Evolutionary conservation across 1,140 invertebrate genomes (phyloP).

Genomic region (Aethina tumida): DNA sequence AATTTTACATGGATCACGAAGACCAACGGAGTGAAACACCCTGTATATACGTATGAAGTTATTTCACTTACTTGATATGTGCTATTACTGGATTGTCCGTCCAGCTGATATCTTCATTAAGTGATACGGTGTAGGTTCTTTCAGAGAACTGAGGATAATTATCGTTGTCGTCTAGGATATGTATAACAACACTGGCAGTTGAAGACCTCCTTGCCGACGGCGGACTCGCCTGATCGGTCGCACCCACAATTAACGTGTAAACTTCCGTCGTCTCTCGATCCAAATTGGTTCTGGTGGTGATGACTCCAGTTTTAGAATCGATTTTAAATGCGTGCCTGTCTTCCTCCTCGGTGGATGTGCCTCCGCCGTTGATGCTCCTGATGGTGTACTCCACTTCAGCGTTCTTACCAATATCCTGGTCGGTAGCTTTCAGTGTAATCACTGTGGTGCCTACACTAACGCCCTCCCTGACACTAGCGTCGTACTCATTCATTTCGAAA

Average conservation of each 20-base stretch:
- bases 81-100: constrained; percentile 75
- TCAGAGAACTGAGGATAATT: constrained; percentile 93
- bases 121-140: constrained; percentile 74
- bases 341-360: constrained; percentile 34
- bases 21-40: not conserved
- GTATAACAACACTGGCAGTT: constrained; percentile 72
- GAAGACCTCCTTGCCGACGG: constrained; percentile 60
- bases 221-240: constrained; percentile 71
- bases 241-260: constrained; percentile 78
- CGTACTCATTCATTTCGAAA: constrained; percentile 83
- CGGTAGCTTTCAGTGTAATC: constrained; percentile 81
- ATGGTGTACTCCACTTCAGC: constrained; percentile 77
- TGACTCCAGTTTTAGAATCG: constrained; percentile 69
- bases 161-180: constrained; percentile 89
- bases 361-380: constrained; percentile 50
- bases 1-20: not conserved
- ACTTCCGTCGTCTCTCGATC: constrained; percentile 82
- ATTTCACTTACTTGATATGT: constrained; percentile 55
- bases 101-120: constrained; percentile 81
- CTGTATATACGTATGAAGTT: not conserved
- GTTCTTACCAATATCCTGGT: constrained; percentile 84
- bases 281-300: constrained; percentile 70
- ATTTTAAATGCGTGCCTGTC: constrained; percentile 63
- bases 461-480: constrained; percentile 72
- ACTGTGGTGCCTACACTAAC: constrained; percentile 82